Conservation (phyloP, 2,888 invertebrate species). For the Neoaliturus tenellus region DNA sequence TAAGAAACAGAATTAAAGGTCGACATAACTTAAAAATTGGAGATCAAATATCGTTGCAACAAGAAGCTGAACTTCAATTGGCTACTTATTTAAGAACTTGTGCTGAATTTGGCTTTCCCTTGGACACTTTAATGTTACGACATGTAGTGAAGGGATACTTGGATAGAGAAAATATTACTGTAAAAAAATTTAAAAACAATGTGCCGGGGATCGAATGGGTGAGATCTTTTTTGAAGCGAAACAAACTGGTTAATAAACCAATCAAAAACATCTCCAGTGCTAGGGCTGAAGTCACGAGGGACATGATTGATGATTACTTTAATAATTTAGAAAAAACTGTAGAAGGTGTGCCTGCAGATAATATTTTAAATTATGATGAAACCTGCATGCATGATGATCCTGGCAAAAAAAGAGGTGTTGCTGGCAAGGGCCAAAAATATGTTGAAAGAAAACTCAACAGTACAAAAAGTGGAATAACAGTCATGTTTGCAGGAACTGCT, state of each 20-base stretch:
- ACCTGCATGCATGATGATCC: background rate
- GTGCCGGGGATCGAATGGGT: background rate
- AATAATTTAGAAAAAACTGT: background rate
- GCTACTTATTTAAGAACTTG: too few species aligned
- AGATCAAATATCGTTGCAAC: too few species aligned
- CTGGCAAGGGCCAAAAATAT: slow-evolving; percentile 59
- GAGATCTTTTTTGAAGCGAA: background rate
- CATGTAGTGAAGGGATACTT: background rate
- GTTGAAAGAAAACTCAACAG: slow-evolving; percentile 59
- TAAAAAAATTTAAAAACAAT: background rate
- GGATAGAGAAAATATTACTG: background rate
- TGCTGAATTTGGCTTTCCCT: background rate
- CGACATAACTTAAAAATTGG: too few species aligned
- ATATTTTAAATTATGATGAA: background rate
- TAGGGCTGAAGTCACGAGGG: background rate
- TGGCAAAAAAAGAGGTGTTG: slow-evolving; percentile 51
- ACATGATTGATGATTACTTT: background rate
- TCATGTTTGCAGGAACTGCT: slow-evolving; percentile 61
- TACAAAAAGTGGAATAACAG: slow-evolving; percentile 55
- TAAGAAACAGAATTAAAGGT: too few species aligned
- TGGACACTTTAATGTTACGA: background rate
- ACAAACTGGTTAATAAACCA: background rate
- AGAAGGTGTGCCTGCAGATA: background rate
- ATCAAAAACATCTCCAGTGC: background rate
- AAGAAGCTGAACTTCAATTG: too few species aligned